Base-by-base conservation (phyloP, 2,797 vertebrate species). In the Acanthopagrus latus region DNA sequence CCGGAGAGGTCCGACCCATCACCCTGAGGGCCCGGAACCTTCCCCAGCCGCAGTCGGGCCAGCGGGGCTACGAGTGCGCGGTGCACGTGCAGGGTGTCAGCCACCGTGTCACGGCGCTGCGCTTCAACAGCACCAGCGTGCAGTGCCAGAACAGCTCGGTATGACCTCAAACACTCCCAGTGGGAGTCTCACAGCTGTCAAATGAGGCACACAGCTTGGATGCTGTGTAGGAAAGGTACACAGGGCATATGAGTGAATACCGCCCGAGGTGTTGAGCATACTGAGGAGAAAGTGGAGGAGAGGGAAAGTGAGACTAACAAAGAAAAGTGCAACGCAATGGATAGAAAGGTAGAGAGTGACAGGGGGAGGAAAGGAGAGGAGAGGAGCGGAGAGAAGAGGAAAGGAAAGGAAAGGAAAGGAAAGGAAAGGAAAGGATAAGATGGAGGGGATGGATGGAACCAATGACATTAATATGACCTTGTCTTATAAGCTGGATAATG, bases 121-220 rank as follows among this genome's bases (percentile, higher is more conserved):
- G 98, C 88, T 99, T 99, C 95, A 99, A 99, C 95, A 99, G 98
- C 95, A 98, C 98, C 94, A 99, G 97, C 1, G 97, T 99, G 84
- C 98, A 99, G 93, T 99, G 98, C 92, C 98, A 99, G 94, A 99
- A 99, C 95, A 98, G 97, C 92, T 98, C 97, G 94, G 98, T 99
- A 95, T 93, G 96, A 82, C 56, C 83, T 81, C 74, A 80, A 80
- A 88, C 85, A 88, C 74, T 87, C 90, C 86, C 84, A 54, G 70
- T 60, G 85, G 89, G 89, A 89, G 71, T 63, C 83, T 76, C 88
- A 70, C 82, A 89, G 84, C 88, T 91, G 89, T 90, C 87, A 89
- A 79, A 81, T 51, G 80, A 89, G 84, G 78, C 81, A 74, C 87
- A 85, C 80, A 79, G 87, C 85, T 78, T 64, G 79, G 74, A 76